Conservation (phyloP, 2,797 vertebrate genomes). For the Cercopithecus diana region DNA sequence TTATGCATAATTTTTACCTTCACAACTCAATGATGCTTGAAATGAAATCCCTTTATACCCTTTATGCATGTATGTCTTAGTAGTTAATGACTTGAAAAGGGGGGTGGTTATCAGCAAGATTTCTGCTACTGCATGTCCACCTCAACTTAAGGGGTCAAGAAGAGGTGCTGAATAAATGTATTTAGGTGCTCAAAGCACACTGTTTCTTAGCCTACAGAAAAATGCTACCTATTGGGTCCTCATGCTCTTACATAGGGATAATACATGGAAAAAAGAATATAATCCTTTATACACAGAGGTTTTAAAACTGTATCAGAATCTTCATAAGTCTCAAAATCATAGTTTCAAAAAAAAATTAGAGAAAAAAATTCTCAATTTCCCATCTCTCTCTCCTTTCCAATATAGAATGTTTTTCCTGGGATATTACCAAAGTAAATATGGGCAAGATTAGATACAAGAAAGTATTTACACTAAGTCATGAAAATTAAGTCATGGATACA, state of each 20-base stretch:
- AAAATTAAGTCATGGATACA: not conserved
- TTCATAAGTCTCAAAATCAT: not conserved
- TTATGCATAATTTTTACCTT: constrained; percentile 68
- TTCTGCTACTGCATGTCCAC: not conserved
- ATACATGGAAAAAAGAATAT: not conserved
- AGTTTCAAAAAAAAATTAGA: constrained; percentile 10
- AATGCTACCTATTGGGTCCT: not conserved
- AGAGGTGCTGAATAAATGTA: not conserved
- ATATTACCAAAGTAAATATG: not conserved
- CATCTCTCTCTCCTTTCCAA: not conserved
- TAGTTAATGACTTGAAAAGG: constrained; percentile 41
- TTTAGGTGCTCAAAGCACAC: not conserved
- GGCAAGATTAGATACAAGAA: not conserved
- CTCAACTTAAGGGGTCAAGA: constrained; percentile 27
- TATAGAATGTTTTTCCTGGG: not conserved
- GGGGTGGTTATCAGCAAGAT: constrained; percentile 1
- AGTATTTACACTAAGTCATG: not conserved
- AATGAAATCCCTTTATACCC: constrained; percentile 54
- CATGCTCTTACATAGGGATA: not conserved
- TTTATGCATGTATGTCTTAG: constrained; percentile 39
- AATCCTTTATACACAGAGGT: not conserved
- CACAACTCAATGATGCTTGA: constrained; percentile 65
- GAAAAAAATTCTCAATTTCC: not conserved
- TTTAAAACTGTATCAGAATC: not conserved
- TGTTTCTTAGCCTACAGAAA: not conserved